Percentiles rank a stretch among this genome's conserved stretches.
phyloP scores from a whole-genome alignment of 2,888 invertebrate species.

The Spicauda simplicius region DNA sequence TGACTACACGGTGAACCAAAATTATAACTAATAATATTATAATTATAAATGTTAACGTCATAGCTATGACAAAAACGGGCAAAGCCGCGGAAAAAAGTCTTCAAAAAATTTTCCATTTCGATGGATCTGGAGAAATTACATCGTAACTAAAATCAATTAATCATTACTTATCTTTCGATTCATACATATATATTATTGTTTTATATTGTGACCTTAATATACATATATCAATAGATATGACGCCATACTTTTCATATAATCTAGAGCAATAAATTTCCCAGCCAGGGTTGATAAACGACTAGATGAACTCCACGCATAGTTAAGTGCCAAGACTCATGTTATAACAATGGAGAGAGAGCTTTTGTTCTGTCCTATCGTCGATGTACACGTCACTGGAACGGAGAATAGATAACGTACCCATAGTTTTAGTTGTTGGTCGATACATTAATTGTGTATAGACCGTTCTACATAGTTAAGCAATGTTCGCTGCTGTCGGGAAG shows the following conservation, averaged over 20 bases:
- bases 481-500: too few relatives aligned
- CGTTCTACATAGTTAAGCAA: background rate
- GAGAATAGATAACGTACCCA: background rate
- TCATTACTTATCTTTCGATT: too few relatives aligned
- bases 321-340: conserved; percentile 8
- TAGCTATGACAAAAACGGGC: too few relatives aligned
- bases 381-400: background rate
- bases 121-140: too few relatives aligned
- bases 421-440: background rate
- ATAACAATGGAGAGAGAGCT: background rate
- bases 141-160: too few relatives aligned
- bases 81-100: too few relatives aligned
- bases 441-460: background rate
- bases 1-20: too few relatives aligned
- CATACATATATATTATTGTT: too few relatives aligned
- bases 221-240: background rate
- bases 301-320: conserved; percentile 15
- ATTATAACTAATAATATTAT: too few relatives aligned
- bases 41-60: too few relatives aligned
- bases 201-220: too few relatives aligned
- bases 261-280: background rate
- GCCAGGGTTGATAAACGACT: background rate
- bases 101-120: too few relatives aligned
- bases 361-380: conserved; percentile 2
- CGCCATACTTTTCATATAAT: background rate